Evolutionary conservation across 92 coral and sea anemone species (phyloP).

Genomic region (Porites divaricata): DNA sequence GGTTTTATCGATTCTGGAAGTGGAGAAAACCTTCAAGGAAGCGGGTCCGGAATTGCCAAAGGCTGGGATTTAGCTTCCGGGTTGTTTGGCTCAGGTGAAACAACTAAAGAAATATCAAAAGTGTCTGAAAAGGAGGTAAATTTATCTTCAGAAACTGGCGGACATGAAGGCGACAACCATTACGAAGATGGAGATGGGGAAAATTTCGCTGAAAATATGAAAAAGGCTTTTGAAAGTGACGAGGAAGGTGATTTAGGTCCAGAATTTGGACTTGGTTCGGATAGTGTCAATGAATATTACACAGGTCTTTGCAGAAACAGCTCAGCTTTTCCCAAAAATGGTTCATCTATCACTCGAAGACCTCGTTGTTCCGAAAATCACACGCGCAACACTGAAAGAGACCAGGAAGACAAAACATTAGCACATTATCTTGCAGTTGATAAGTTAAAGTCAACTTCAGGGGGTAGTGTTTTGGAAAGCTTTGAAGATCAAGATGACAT

Average conservation of each 20-base stretch:
- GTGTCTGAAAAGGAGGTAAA: neutral
- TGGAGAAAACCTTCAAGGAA: conserved; percentile 7
- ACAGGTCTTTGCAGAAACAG: conserved; percentile 1
- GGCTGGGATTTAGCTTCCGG: neutral
- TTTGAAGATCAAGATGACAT: conserved; percentile 2
- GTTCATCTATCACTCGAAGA: neutral
- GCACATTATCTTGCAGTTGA: conserved; percentile 41
- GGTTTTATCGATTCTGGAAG: conserved; percentile 11
- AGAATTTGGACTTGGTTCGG: conserved; percentile 10
- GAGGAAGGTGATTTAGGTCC: conserved; percentile 5
- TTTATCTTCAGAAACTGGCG: neutral
- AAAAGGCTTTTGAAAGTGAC: conserved; percentile 2
- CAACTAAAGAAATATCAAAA: neutral
- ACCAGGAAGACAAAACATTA: conserved; percentile 29
- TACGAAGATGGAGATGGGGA: conserved; percentile 38
- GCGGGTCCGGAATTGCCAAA: neutral
- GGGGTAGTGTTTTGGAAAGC: neutral
- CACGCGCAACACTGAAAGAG: conserved; percentile 17
- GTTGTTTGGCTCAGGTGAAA: neutral
- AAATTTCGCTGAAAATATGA: conserved; percentile 7
- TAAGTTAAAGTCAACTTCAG: conserved; percentile 34
- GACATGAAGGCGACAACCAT: neutral
- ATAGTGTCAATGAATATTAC: neutral
- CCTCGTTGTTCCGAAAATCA: conserved; percentile 13
- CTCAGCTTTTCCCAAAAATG: neutral